Base-by-base conservation (phyloP, 2,797 vertebrate genomes). In the Myiotriccus ornatus region DNA sequence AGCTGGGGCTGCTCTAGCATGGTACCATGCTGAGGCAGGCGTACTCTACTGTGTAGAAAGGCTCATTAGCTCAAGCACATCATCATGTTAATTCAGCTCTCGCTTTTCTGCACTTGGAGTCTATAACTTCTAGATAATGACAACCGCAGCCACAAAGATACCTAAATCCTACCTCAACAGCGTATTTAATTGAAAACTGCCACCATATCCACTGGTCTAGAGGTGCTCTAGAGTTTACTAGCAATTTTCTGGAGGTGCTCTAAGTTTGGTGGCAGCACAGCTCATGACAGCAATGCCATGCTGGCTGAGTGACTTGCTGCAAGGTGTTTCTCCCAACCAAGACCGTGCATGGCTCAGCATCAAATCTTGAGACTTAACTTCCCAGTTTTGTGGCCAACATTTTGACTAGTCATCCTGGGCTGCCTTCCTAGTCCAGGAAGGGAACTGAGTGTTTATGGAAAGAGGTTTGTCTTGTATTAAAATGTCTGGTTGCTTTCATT, bases 21-120 rank as follows among this genome's bases (percentile, higher is more conserved):
- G 27, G 19, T 43, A 32, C 39, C 0, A 0, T 39, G 15, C 43
- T 3, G 4, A 6, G 27, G 13, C 21, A 63, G 21, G 21, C 4
- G 4, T 30, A 39, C 17, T 77, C 59, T 21, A 3, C 37, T 34
- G 16, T 27, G 21, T 7, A 30, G 85, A 60, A 87, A 73, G 7
- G 7, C 13, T 76, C 76, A 34, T 30, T 55, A 91, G 3, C 28
- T 76, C 56, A 52, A 23, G 10, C 27, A 91, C 10, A 89, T 9
- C 32, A 16, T 34, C 5, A 4, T 41, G 47, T 8, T 44, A 76
- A 55, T 0, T 2, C 17, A n/a, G 11, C 10, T 60, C 49, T 56
- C 37, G 20, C 8, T 37, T 34, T 81, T 37, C 37, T 75, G 21
- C 14, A 9, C 23, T 68, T 46, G 27, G 9, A 78, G n/a, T 24